Base-by-base conservation (phyloP, 2,113 vertebrate genomes). In the Pagrus major region DNA sequence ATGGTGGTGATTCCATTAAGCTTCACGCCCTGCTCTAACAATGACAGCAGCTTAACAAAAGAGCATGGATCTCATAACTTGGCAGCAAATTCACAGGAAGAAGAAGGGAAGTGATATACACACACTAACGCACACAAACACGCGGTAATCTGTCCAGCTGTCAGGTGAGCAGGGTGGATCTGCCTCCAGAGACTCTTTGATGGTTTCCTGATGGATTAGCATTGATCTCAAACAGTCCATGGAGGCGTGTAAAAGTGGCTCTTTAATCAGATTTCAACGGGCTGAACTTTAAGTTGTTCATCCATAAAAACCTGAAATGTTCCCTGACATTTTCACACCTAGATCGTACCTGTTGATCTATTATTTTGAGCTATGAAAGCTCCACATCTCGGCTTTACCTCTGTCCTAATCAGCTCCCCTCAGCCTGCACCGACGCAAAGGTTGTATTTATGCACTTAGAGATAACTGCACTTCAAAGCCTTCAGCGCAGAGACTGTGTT, bases 101-200 rank as follows among this genome's bases (percentile, higher is more conserved):
- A 76, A 68, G 65, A 44, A 21, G 39, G 27, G 39, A 78, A 54
- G 60, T 31, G 54, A 76, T 18, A 61, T 18, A 63, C 31, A 68
- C 41, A n/a, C n/a, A n/a, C n/a, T n/a, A n/a, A n/a, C n/a, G 29
- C 25, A 49, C 51, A 54, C 29, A 59, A 27, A n/a, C 37, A 49
- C 10, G 1, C 61, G 18, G 12, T 71, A 67, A 76, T 80, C 54
- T 56, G 58, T 71, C n/a, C 88, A 91, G 86, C 90, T 89, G 91
- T 91, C 89, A 91, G 91, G 83, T 91, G 90, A 85, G 66, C 29
- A 1, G 76, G 72, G 80, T 37, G 78, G 83, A 61, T 75, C 76
- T 66, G 65, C 85, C 79, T 79, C 66, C 63, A 23, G 75, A 85
- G 77, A 66, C 70, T 35, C 77, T 87, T 88, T 88, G 86, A 86